These are phyloP conservation scores for Diorhabda sublineata DNA, from an alignment of 1,140 invertebrate genomes.

Conservation along the genomic window DNA sequence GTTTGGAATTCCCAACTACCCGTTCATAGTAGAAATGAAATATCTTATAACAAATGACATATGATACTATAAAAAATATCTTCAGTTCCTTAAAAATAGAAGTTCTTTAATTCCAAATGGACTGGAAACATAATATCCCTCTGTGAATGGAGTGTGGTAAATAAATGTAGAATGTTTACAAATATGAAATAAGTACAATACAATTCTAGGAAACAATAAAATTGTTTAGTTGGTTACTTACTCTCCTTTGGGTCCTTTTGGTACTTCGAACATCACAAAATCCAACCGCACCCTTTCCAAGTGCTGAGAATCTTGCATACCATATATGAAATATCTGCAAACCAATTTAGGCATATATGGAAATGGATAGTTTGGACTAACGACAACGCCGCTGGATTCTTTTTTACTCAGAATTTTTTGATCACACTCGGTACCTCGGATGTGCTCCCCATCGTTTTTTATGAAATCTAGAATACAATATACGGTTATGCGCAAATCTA, in stretches of 20 bases:
- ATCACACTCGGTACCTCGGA: conserved; percentile 94
- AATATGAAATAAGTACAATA: too few relatives aligned
- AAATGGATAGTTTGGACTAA: conserved; percentile 93
- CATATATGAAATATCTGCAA: conserved; percentile 97
- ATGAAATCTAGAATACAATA: conserved; percentile 76
- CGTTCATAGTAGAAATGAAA: too few relatives aligned
- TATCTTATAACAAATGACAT: too few relatives aligned
- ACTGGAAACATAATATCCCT: too few relatives aligned
- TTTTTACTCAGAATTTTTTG: conserved; percentile 93
- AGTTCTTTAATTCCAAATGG: too few relatives aligned
- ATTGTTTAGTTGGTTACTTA: conserved; percentile 47
- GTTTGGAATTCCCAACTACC: too few relatives aligned
- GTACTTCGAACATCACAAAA: conserved; percentile 87
- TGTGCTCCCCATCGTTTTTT: conserved; percentile 86
- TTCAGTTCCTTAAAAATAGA: too few relatives aligned
- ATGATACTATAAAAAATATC: too few relatives aligned
- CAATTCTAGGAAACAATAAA: too few relatives aligned
- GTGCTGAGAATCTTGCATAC: conserved; percentile 91
- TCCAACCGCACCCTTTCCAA: conserved; percentile 86
- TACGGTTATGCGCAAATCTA: too few relatives aligned
- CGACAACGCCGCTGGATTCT: conserved; percentile 84
- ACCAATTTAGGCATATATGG: conserved; percentile 91
- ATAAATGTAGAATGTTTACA: too few relatives aligned
- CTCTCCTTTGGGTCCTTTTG: conserved; percentile 69
- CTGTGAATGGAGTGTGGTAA: too few relatives aligned